Evolutionary conservation across 2,797 vertebrate species (phyloP).

Genomic region (Smutsia temminckii): DNA sequence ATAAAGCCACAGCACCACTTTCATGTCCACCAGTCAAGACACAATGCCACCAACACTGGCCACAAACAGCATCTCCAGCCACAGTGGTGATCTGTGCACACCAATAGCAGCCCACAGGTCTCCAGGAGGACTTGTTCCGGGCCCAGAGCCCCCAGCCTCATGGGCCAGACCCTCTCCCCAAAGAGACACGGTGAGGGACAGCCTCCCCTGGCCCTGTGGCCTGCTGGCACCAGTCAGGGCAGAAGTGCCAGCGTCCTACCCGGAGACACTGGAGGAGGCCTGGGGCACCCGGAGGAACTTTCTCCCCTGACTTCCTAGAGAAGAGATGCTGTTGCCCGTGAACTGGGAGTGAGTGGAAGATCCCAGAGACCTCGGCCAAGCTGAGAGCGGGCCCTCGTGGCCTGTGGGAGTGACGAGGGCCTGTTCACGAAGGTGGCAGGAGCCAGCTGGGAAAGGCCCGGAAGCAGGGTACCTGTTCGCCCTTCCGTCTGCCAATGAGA

Average conservation of each 20-base stretch:
- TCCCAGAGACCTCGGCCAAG: background rate
- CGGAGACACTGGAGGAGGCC: background rate
- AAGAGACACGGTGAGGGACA: background rate
- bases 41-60: fast-evolving
- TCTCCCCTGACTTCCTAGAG: background rate
- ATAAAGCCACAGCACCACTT: background rate
- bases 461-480: background rate
- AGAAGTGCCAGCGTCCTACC: background rate
- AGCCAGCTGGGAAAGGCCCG: background rate
- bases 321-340: background rate
- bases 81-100: no score
- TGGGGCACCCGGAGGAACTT: background rate
- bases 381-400: no score
- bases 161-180: background rate
- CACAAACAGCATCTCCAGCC: background rate
- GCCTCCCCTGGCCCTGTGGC: background rate
- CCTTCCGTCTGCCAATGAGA: background rate
- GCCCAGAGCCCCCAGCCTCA: background rate
- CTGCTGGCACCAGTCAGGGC: background rate
- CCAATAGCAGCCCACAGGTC: no score
- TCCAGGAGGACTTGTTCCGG: background rate
- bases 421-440: background rate
- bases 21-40: background rate
- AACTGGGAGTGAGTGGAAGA: background rate
- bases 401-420: background rate